phyloP scores from a whole-genome alignment of 2,888 invertebrate genomes.

The Platycheirus rosarum region DNA sequence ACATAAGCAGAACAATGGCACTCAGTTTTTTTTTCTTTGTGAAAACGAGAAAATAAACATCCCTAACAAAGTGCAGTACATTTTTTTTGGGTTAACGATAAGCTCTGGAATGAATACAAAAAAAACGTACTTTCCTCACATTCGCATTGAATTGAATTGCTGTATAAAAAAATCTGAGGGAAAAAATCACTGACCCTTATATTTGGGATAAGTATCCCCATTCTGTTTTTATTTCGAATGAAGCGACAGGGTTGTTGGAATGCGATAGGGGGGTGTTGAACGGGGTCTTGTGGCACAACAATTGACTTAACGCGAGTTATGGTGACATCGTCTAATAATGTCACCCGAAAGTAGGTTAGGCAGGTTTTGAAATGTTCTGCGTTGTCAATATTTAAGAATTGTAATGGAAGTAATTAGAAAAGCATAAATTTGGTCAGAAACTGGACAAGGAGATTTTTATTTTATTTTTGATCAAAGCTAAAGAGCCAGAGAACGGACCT shows the following conservation, averaged over 20 bases:
- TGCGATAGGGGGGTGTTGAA: conserved; percentile 49
- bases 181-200: conserved; percentile 43
- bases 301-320: conserved; percentile 75
- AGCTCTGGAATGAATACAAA: conserved; percentile 42
- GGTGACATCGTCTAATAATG: conserved; percentile 74
- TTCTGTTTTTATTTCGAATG: conserved; percentile 46
- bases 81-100: conserved; percentile 27
- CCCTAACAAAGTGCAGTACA: conserved; percentile 53
- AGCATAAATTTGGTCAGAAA: no score
- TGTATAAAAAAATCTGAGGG: conserved; percentile 6
- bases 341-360: conserved; percentile 12
- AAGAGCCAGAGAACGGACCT: no score
- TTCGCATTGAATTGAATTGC: conserved; percentile 33
- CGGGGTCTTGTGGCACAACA: conserved; percentile 58
- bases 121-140: conserved; percentile 19
- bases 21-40: conserved; percentile 25
- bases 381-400: no score
- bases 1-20: conserved; percentile 43
- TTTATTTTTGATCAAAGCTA: no score
- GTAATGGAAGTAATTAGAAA: no score
- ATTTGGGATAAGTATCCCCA: conserved; percentile 38
- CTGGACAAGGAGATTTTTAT: no score
- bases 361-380: no score
- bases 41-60: conserved; percentile 40
- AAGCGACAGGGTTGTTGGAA: conserved; percentile 24